Base-by-base conservation (phyloP, 1,140 invertebrate species). In the Ptiloglossa arizonensis region DNA sequence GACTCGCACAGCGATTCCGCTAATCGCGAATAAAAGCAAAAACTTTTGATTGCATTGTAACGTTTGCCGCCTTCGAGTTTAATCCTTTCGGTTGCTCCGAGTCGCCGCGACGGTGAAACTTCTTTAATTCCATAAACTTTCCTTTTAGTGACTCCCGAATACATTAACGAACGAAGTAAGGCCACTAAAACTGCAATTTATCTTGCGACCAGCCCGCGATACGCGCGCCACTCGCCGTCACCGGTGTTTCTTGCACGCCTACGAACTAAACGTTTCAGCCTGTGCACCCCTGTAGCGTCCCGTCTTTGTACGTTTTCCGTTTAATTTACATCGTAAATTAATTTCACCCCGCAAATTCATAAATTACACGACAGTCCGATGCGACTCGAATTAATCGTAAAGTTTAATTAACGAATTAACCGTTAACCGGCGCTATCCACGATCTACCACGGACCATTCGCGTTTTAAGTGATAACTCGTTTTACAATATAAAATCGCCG, bases 61-160 rank as follows among this genome's bases (percentile, higher is more conserved):
- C 64, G 52, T 48, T 68, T 38, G 64, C 64, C 52, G 44, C 27
- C 32, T 32, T 15, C 35, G 17, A 24, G 22, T 32, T 68, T 75
- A 75, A 75, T 75, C 73, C 73, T 75, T 75, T 41, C 38, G 50
- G 8, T n/a, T 22, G 15, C 27, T 29, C 9, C 29, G 8, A 15
- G 29, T 48, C 19, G 32, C 29, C 60, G 22, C n/a, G 13, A 15
- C 52, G 50, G 38, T 68, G 67, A 63, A 75, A 75, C 73, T 75
- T 75, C 73, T 75, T 75, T 75, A 75, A 75, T 75, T 69, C 73
- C 64, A 75, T 75, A 75, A 75, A 75, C 64, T 75, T 75, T 69
- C 52, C 73, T 67, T 56, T 56, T 59, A 48, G 64, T 35, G 64
- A 57, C 73, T 57, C 38, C 27, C 29, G 64, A 59, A 68, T 75